These are phyloP conservation scores for Percopsis omiscomaycus DNA, from an alignment of 2,797 vertebrate genomes.

Conservation along the genomic window DNA sequence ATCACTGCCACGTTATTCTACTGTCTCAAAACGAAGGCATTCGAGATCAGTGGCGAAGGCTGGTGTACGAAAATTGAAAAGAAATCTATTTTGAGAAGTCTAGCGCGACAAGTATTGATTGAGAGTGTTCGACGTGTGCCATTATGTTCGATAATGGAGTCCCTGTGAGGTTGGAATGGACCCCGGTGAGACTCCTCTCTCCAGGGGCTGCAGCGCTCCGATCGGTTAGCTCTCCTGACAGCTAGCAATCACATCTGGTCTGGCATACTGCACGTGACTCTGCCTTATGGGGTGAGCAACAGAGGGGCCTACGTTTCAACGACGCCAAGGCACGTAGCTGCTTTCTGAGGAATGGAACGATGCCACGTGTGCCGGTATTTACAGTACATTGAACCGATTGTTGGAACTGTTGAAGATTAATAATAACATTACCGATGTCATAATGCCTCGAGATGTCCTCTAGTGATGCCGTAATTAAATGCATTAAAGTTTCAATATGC, in stretches of 20 bases:
- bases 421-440: background rate
- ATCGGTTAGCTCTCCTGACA: constrained; percentile 74
- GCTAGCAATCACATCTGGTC: constrained; percentile 71
- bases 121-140: constrained; percentile 49
- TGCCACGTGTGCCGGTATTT: constrained; percentile 34
- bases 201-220: constrained; percentile 64
- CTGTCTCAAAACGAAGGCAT: constrained; percentile 50
- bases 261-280: constrained; percentile 60
- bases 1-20: constrained; percentile 45
- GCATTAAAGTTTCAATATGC: too few relatives aligned
- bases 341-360: constrained; percentile 27
- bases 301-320: constrained; percentile 60
- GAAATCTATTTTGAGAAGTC: constrained; percentile 45
- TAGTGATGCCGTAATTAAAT: background rate
- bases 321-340: constrained; percentile 54
- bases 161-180: constrained; percentile 67
- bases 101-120: constrained; percentile 57
- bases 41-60: constrained; percentile 39
- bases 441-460: background rate
- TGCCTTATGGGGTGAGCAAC: constrained; percentile 40
- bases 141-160: constrained; percentile 62
- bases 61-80: constrained; percentile 29
- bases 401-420: background rate
- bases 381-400: constrained; percentile 5
- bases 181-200: constrained; percentile 65